A percentile compares a stretch with the other conserved stretches of the same genome.
phyloP scores from a whole-genome alignment of 53 echinoderm and acorn worm genomes.

The Henricia sp. region DNA sequence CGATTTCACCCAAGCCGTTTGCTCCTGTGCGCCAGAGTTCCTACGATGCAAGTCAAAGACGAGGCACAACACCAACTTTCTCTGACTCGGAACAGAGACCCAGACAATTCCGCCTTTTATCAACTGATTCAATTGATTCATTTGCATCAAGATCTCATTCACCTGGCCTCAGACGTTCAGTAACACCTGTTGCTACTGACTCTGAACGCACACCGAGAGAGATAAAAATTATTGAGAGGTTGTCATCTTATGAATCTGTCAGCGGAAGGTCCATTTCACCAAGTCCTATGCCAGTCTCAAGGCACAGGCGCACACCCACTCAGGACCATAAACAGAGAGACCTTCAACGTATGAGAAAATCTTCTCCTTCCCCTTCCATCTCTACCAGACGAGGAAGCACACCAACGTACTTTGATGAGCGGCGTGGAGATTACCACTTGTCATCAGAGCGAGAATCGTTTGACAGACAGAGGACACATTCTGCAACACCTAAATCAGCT shows the following conservation, averaged over 20 bases:
- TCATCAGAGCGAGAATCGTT: slow-evolving; percentile 45
- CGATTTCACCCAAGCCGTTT: not conserved
- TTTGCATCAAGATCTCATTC: slow-evolving; percentile 29
- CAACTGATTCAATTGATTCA: slow-evolving; percentile 43
- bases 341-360: slow-evolving; percentile 25
- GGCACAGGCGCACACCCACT: slow-evolving; percentile 11
- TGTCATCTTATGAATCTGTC: slow-evolving; percentile 42
- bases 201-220: slow-evolving; percentile 48
- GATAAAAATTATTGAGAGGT: slow-evolving; percentile 40
- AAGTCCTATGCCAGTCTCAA: not conserved
- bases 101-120: slow-evolving; percentile 32
- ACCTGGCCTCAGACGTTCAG: slow-evolving; percentile 30
- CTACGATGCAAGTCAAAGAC: slow-evolving; percentile 1
- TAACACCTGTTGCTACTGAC: slow-evolving; percentile 44
- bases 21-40: not conserved
- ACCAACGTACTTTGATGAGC: slow-evolving; percentile 7
- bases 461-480: slow-evolving; percentile 7
- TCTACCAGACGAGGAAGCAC: slow-evolving; percentile 10
- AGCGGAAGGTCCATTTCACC: slow-evolving; percentile 19
- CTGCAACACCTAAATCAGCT: not conserved
- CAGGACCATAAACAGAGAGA: slow-evolving; percentile 24
- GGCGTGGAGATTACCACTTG: slow-evolving; percentile 23
- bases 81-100: slow-evolving; percentile 42
- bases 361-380: slow-evolving; percentile 29
- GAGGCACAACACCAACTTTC: slow-evolving; percentile 36